These are phyloP conservation scores for Caenorhabditis wallacei DNA, from an alignment of 2,888 invertebrate species.

Conservation along the genomic window DNA sequence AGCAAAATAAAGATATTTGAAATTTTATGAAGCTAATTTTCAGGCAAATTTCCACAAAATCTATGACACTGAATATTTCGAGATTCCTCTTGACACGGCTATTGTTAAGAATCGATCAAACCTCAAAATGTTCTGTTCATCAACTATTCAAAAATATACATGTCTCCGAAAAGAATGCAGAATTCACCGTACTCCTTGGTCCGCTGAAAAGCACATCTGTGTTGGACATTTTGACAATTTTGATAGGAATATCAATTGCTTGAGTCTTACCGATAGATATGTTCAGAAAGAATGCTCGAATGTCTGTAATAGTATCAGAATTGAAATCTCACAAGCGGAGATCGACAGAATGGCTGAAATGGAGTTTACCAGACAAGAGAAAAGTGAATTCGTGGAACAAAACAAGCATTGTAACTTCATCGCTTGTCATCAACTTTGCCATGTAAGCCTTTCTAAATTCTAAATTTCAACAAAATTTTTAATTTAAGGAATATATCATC, in stretches of 20 bases:
- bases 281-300: slow-evolving; percentile 67
- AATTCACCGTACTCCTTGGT: slow-evolving; percentile 64
- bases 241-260: slow-evolving; percentile 64
- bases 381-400: slow-evolving; percentile 62
- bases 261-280: slow-evolving; percentile 64
- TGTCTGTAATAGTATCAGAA: slow-evolving; percentile 64
- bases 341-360: slow-evolving; percentile 43
- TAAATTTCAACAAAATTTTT: neutral
- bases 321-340: slow-evolving; percentile 45
- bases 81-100: slow-evolving; percentile 64
- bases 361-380: slow-evolving; percentile 48
- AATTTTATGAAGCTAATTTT: no score
- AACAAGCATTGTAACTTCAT: slow-evolving; percentile 69
- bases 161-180: slow-evolving; percentile 63
- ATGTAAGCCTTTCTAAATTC: slow-evolving; percentile 58
- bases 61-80: slow-evolving; percentile 69
- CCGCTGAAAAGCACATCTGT: slow-evolving; percentile 70
- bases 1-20: no score
- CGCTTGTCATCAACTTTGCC: slow-evolving; percentile 72
- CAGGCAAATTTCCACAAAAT: slow-evolving; percentile 67
- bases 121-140: slow-evolving; percentile 66
- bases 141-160: slow-evolving; percentile 65
- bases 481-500: slow-evolving; percentile 66
- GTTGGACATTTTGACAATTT: slow-evolving; percentile 61
- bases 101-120: slow-evolving; percentile 60